Evolutionary conservation across 2,797 vertebrate genomes (phyloP), one percentile per base, ranked within the genome.

Genomic region (Parambassis ranga): DNA sequence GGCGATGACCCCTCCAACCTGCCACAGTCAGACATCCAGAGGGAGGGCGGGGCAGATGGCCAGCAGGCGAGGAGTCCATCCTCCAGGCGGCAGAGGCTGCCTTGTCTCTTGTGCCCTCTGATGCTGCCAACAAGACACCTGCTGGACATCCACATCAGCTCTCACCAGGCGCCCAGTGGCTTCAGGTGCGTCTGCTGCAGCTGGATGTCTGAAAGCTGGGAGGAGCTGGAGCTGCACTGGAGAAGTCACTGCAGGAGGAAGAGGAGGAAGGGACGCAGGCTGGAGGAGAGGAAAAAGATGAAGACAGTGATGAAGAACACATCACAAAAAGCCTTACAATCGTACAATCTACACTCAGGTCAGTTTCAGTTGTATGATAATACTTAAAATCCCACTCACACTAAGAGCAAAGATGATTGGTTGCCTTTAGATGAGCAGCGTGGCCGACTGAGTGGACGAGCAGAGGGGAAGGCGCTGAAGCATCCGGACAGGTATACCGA

Each of bases 181-280:
- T 92, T 92, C 59, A 37, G 62, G 30, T 86, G 85, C 3, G 7
- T 88, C 23, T 63, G 35, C 72, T 92, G 91, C 43, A 57, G 73
- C 48, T 71, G 58, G 70, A 61, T 1, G 0, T 14, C 77, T 0
- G 62, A 57, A 27, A 77, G 83, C 5, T 91, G 83, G 87, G 66
- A 57, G 10, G 76, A 81, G 53, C 84, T 87, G 81, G 87, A 92
- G 75, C 79, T 58, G 11, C 78, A 89, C 41, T 89, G 91, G 71
- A 84, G 48, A 71, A 58, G 39, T 10, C 57, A 37, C 49, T 23
- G 41, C 52, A 46, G 59, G 18, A 72, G 9, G 19, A 73, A 18
- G 22, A 19, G 11, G 8, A 55, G 31, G 27, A 59, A 8, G 14
- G 16, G 2, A 46, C n/a, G 6, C 14, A 28, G 28, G 20, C 9